Evolutionary conservation across 1,140 invertebrate species (phyloP), one percentile per base, ranked within the genome.

Genomic region (Drepana arcuata): DNA sequence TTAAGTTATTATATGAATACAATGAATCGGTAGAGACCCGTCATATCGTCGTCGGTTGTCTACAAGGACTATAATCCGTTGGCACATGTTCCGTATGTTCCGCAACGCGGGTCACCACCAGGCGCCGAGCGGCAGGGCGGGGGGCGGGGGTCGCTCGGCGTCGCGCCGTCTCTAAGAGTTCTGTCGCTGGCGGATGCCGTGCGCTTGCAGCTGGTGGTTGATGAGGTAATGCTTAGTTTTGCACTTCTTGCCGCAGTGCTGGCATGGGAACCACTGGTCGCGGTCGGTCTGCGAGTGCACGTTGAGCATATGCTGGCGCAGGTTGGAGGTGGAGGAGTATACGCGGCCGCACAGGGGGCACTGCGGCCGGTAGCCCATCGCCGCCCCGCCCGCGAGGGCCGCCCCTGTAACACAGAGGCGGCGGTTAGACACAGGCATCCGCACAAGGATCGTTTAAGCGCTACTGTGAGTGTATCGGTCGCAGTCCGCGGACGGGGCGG

Each of bases 221-320:
- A 90, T 90, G 62, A 91, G 85, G 65, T 91, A 91, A 70, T 92
- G 90, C 73, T 90, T 90, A 51, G 90, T 92, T 83, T 91, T 91
- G 84, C 89, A 90, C 42, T 88, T 88, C 78, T 90, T 91, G 51
- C 89, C 89, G 77, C 90, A 91, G 50, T 90, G 85, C 73, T 87
- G 86, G 78, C 90, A 92, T 52, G 87, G 86, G 48, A 88, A 88
- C 87, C 89, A 90, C 60, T 89, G 88, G 63, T 90, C 88, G 58
- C 87, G 87, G 36, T 89, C 85, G 43, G 89, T 88, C 73, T 88
- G 86, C 54, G 88, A 88, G 81, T 90, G 89, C 61, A 91, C 88
- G 70, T 90, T 90, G 82, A 89, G 87, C 60, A 91, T 87, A 73
- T 92, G 90, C 79, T 90, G 88, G 52, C 87, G 85, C 41, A 90